Percentiles rank a stretch among this genome's conserved stretches.
These are phyloP conservation scores for Stenichneumon culpator DNA, from an alignment of 2,888 invertebrate genomes.

Conservation along the genomic window DNA sequence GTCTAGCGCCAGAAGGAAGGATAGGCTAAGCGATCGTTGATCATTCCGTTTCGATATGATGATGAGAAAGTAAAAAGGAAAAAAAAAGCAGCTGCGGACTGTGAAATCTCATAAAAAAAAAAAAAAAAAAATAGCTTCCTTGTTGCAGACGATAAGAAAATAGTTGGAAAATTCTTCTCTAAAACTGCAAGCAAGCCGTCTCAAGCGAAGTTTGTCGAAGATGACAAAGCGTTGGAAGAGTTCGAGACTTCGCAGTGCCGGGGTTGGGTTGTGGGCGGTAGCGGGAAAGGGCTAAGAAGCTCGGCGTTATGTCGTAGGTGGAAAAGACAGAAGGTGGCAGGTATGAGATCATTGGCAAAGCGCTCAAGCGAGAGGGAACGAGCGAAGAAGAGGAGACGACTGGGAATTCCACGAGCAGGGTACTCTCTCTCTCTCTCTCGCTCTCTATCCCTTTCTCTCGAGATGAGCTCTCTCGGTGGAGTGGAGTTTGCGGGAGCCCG, in stretches of 20 bases:
- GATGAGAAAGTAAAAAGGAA: background rate
- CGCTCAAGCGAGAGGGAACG: conserved; percentile 43
- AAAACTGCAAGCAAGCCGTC: background rate
- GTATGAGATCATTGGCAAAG: conserved; percentile 50
- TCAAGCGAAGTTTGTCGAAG: conserved; percentile 20
- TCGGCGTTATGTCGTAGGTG: conserved; percentile 52
- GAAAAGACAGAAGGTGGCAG: conserved; percentile 51
- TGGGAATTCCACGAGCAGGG: conserved; percentile 58
- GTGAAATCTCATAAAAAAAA: background rate
- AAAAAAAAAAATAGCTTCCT: background rate
- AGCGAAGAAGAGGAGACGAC: conserved; percentile 29
- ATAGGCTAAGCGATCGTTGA: no score
- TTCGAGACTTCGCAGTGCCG: background rate
- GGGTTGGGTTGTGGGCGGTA: conserved; percentile 5
- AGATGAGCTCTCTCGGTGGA: conserved; percentile 51
- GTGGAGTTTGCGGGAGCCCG: conserved; percentile 52
- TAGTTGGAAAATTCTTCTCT: conserved; percentile 16
- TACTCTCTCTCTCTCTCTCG: conserved; percentile 11
- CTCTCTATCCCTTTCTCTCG: background rate
- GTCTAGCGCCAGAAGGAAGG: no score
- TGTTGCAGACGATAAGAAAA: background rate
- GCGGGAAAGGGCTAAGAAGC: conserved; percentile 44
- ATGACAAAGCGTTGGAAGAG: conserved; percentile 44
- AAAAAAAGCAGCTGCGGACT: background rate
- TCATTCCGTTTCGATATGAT: background rate